phyloP scores from a whole-genome alignment of 92 coral and sea anemone genomes.

The Muricea muricata region DNA sequence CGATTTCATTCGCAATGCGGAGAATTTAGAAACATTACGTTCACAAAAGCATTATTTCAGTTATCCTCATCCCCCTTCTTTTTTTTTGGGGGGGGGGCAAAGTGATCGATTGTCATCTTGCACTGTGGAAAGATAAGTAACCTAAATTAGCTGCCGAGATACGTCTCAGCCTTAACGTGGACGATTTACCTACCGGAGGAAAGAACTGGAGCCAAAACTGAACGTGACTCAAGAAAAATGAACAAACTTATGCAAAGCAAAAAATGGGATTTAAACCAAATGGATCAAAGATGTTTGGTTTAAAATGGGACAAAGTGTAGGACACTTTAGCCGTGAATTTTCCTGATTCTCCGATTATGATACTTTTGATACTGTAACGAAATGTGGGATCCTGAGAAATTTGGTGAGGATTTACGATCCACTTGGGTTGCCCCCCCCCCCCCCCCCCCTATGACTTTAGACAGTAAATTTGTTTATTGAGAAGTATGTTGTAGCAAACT shows the following conservation, averaged over 20 bases:
- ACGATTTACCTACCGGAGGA: constrained; percentile 26
- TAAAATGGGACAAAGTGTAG: too few relatives aligned
- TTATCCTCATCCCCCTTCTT: constrained; percentile 33
- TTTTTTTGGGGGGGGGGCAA: too few relatives aligned
- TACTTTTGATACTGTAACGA: not conserved
- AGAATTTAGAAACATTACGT: not conserved
- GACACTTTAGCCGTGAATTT: too few relatives aligned
- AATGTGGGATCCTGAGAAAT: not conserved
- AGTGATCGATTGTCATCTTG: constrained; percentile 24
- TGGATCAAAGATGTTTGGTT: too few relatives aligned
- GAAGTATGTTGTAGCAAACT: not conserved
- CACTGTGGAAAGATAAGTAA: constrained; percentile 32
- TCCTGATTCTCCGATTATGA: too few relatives aligned
- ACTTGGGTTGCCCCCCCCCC: not conserved
- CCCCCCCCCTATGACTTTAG: too few relatives aligned
- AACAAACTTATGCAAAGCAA: too few relatives aligned
- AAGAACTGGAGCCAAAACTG: not conserved
- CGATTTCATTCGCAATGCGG: constrained; percentile 27
- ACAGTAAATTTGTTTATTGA: not conserved
- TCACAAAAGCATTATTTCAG: constrained; percentile 38
- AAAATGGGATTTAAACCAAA: too few relatives aligned
- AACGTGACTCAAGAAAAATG: not conserved
- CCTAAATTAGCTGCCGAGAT: constrained; percentile 21
- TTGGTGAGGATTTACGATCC: not conserved
- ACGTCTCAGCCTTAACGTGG: constrained; percentile 17